Conservation (phyloP, 1,140 invertebrate species). For the Arctopsyche grandis region DNA sequence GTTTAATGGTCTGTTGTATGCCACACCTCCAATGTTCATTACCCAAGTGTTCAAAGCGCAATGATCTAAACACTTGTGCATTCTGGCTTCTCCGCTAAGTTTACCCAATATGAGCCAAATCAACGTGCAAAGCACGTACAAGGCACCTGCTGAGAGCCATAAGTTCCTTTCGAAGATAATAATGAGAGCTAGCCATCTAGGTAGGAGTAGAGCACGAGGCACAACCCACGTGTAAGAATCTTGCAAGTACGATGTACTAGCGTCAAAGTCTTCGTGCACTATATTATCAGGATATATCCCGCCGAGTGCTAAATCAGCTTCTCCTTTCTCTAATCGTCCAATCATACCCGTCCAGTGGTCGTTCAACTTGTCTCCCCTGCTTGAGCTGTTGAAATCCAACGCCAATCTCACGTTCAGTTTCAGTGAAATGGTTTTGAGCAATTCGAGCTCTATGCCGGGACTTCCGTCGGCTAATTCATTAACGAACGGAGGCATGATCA, state of each 20-base stretch:
- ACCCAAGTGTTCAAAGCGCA: constrained; percentile 63
- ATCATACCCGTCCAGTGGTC: constrained; percentile 64
- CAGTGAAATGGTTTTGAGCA: constrained; percentile 56
- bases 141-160: constrained; percentile 61
- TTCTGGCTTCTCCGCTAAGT: constrained; percentile 59
- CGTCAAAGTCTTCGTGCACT: constrained; percentile 66
- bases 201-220: constrained; percentile 59
- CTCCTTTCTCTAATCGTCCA: constrained; percentile 57
- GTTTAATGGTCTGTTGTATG: constrained; percentile 62
- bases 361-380: constrained; percentile 61
- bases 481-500: constrained; percentile 60
- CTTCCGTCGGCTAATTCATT: constrained; percentile 53
- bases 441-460: constrained; percentile 58
- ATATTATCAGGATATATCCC: constrained; percentile 68
- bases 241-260: constrained; percentile 63
- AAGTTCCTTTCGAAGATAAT: constrained; percentile 62
- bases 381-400: constrained; percentile 55
- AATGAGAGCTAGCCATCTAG: constrained; percentile 63
- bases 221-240: constrained; percentile 68
- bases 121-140: constrained; percentile 61
- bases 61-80: constrained; percentile 60
- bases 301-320: constrained; percentile 65
- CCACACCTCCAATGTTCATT: constrained; percentile 60
- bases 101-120: constrained; percentile 62
- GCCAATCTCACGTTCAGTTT: constrained; percentile 56